These are phyloP conservation scores for Glandiceps talaboti DNA, from an alignment of 53 echinoderm and acorn worm species.

Conservation along the genomic window DNA sequence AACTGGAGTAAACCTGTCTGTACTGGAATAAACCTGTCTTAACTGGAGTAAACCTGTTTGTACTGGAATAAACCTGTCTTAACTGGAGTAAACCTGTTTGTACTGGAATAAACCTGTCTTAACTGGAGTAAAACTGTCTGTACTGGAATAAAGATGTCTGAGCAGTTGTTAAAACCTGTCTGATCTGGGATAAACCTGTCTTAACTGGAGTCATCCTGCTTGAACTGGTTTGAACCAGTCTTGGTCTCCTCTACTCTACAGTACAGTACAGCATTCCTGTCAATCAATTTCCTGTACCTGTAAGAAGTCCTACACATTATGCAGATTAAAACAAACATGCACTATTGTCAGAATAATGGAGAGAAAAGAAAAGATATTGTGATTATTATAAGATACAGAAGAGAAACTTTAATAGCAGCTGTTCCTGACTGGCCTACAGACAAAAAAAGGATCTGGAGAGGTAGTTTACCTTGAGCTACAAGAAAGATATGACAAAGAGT, in stretches of 20 bases:
- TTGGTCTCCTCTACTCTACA: background rate
- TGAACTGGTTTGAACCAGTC: background rate
- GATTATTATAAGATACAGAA: background rate
- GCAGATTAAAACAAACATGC: background rate
- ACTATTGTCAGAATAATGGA: too few species aligned
- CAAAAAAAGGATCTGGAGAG: background rate
- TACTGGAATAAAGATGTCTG: too few species aligned
- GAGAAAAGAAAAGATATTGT: background rate
- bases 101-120: too few species aligned
- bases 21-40: too few species aligned
- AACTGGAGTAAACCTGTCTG: too few species aligned
- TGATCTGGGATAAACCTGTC: too few species aligned
- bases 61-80: too few species aligned
- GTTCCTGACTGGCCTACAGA: background rate
- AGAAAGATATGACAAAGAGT: background rate
- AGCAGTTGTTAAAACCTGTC: too few species aligned
- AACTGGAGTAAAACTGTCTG: too few species aligned
- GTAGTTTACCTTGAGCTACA: background rate
- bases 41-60: too few species aligned
- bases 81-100: too few species aligned
- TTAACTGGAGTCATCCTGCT: too few species aligned
- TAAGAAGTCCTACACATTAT: background rate
- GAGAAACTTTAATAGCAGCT: background rate
- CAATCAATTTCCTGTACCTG: background rate
- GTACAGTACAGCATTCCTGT: conserved; percentile 9